Percentiles rank a stretch among this genome's conserved stretches.
phyloP scores from a whole-genome alignment of 2,797 vertebrate genomes.

The Rallus crepitans region DNA sequence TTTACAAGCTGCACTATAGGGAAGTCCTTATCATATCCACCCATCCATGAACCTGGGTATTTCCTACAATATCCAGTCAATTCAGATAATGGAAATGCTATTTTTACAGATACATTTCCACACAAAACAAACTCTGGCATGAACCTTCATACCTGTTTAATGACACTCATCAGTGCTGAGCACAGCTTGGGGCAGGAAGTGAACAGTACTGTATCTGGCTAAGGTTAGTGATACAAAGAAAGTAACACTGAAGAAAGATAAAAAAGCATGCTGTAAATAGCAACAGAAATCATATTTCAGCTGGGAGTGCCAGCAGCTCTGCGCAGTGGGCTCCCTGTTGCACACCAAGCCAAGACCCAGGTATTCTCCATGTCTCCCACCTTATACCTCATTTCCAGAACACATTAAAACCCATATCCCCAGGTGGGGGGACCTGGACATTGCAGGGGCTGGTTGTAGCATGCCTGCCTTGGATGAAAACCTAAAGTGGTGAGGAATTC shows the following conservation, averaged over 20 bases:
- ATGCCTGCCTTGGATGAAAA: not conserved
- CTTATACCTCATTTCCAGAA: not conserved
- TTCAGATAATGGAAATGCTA: not conserved
- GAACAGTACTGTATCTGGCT: not conserved
- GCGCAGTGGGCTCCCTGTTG: not conserved
- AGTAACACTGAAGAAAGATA: not conserved
- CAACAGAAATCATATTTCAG: not conserved
- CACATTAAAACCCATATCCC: not conserved
- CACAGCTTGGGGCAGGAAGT: not conserved
- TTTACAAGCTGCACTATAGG: not conserved
- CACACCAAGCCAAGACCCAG: not conserved
- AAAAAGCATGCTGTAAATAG: not conserved
- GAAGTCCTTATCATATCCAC: not conserved
- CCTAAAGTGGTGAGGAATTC: not conserved
- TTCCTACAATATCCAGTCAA: not conserved
- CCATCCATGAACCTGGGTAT: not conserved
- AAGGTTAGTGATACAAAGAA: not conserved
- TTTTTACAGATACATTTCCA: not conserved
- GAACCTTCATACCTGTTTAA: not conserved
- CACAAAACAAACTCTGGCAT: not conserved
- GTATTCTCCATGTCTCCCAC: not conserved
- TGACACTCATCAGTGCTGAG: not conserved
- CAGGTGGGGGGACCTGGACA: not conserved
- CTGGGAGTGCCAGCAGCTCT: not conserved
- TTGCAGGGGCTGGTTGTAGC: not conserved